These are phyloP conservation scores for Apeira syringaria DNA, from an alignment of 2,888 invertebrate species.

Conservation along the genomic window DNA sequence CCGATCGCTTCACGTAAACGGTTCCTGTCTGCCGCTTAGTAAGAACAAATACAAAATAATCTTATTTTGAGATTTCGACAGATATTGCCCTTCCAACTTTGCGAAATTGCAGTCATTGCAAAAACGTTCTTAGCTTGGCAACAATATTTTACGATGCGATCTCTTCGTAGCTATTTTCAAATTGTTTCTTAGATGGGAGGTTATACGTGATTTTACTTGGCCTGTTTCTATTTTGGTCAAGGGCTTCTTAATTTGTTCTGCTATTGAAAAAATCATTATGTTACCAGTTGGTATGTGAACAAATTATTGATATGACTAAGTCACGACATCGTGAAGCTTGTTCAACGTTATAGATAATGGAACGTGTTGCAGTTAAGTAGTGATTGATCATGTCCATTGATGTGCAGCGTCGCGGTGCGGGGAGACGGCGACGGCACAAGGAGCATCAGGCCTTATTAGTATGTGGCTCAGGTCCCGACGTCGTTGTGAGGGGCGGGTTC, in stretches of 20 bases:
- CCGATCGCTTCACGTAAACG: conserved; percentile 41
- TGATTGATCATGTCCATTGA: conserved; percentile 22
- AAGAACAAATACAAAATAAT: conserved; percentile 57
- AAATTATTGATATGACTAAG: conserved; percentile 22
- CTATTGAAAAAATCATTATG: conserved; percentile 13
- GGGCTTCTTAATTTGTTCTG: conserved; percentile 18
- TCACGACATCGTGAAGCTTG: conserved; percentile 27
- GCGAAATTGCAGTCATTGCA: conserved; percentile 62
- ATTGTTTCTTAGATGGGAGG: conserved; percentile 17
- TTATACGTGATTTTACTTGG: conserved; percentile 12
- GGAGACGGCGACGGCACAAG: conserved; percentile 32
- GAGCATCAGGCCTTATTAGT: conserved; percentile 62
- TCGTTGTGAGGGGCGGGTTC: conserved; percentile 61
- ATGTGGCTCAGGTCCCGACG: conserved; percentile 64
- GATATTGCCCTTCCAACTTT: conserved; percentile 51
- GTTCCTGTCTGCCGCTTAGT: conserved; percentile 40
- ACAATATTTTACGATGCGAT: conserved; percentile 58
- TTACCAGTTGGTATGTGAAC: conserved; percentile 11
- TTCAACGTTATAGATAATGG: conserved; percentile 23
- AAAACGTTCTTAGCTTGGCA: conserved; percentile 61
- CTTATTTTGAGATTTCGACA: conserved; percentile 63
- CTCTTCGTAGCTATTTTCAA: conserved; percentile 43
- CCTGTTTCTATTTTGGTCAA: conserved; percentile 29
- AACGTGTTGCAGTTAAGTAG: conserved; percentile 22
- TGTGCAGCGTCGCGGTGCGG: conserved; percentile 14